These are phyloP conservation scores for Phrynosoma platyrhinos DNA, from an alignment of 2,113 vertebrate species.

Conservation along the genomic window DNA sequence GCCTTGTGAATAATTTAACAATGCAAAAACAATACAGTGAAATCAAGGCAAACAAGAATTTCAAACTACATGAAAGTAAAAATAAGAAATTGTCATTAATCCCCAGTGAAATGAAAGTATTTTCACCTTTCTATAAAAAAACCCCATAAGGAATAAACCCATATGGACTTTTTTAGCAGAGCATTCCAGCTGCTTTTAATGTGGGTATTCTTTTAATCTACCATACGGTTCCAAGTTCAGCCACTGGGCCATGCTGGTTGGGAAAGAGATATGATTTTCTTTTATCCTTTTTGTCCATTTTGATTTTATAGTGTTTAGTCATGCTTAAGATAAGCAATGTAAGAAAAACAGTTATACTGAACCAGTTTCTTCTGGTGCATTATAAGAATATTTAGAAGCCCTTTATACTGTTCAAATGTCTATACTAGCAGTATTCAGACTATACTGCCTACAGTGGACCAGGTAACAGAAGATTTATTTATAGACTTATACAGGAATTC, in stretches of 20 bases:
- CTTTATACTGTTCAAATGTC: background rate
- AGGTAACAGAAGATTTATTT: too few species aligned
- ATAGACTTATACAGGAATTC: too few species aligned
- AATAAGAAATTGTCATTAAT: background rate
- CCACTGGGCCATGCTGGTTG: background rate
- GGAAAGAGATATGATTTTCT: background rate
- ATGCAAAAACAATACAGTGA: background rate
- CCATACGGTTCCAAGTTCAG: background rate
- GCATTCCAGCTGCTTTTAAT: background rate
- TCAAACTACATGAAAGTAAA: background rate
- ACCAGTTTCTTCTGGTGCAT: background rate
- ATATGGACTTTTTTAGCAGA: background rate
- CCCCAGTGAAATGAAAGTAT: background rate
- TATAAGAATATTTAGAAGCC: background rate
- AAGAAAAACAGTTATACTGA: background rate
- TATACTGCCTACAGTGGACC: background rate
- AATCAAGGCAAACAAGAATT: background rate
- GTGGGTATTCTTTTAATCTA: background rate
- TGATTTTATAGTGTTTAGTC: background rate
- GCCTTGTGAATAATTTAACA: background rate
- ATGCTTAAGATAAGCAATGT: background rate
- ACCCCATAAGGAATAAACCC: background rate
- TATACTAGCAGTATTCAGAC: background rate
- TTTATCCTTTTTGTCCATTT: background rate
- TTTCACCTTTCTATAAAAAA: background rate